Conservation (phyloP, 2,797 vertebrate genomes). For the Manis pentadactyla region DNA sequence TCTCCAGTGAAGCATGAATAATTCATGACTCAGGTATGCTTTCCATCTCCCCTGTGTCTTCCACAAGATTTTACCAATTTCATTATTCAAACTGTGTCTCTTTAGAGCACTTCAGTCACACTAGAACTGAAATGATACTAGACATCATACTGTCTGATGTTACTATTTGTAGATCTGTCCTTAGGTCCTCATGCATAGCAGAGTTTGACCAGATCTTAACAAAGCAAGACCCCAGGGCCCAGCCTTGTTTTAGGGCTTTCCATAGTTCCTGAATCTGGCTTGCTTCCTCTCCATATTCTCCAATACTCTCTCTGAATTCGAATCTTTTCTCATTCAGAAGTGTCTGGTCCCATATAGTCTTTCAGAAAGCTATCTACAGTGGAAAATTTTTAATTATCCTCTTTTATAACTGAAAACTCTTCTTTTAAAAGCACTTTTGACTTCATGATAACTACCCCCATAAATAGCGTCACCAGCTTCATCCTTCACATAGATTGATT, state of each 20-base stretch:
- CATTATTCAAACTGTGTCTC: slow-evolving; percentile 63
- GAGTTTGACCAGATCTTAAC: background rate
- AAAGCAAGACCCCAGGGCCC: background rate
- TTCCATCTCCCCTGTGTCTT: slow-evolving; percentile 45
- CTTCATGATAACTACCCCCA: background rate
- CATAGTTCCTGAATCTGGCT: background rate
- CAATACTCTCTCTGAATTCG: background rate
- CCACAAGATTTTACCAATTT: slow-evolving; percentile 60
- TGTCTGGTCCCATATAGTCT: background rate
- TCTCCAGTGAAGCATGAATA: slow-evolving; percentile 63
- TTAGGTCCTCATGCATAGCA: slow-evolving; percentile 2
- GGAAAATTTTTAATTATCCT: background rate
- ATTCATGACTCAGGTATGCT: slow-evolving; percentile 69
- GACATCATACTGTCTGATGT: background rate
- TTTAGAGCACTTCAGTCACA: slow-evolving; percentile 17
- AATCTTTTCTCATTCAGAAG: slow-evolving; percentile 29
- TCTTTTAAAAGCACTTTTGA: background rate
- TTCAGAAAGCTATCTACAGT: background rate
- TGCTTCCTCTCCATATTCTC: background rate
- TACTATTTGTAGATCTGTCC: background rate
- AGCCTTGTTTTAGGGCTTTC: background rate
- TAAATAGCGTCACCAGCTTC: background rate
- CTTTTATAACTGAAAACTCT: background rate
- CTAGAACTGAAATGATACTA: slow-evolving; percentile 30
- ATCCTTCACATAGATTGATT: background rate